Conservation (phyloP, 2,113 vertebrate species). For the Hiodon alosoides region DNA sequence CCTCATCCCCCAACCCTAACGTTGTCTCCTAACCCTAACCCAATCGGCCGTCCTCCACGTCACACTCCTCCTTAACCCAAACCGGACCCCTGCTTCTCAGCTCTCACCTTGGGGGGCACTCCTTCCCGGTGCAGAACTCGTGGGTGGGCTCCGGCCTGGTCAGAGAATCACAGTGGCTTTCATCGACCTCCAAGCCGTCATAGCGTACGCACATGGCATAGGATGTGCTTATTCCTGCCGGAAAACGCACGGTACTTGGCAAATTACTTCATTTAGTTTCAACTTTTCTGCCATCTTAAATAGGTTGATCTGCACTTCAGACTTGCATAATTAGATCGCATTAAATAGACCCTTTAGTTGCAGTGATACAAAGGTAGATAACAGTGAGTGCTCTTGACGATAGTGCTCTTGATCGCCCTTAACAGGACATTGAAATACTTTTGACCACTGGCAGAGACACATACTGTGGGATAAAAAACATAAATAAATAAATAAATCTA, state of each 20-base stretch:
- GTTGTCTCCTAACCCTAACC: too few species aligned
- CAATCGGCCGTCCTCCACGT: too few species aligned
- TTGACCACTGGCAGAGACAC: neutral
- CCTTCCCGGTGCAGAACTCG: constrained; percentile 77
- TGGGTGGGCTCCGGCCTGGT: constrained; percentile 78
- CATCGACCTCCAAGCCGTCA: constrained; percentile 76
- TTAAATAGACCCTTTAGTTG: too few species aligned
- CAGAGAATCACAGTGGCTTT: constrained; percentile 73
- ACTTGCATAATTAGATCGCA: too few species aligned
- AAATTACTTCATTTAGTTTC: too few species aligned
- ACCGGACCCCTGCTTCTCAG: neutral
- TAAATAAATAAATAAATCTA: neutral
- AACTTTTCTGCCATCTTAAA: too few species aligned
- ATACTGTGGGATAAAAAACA: neutral
- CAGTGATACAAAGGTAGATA: too few species aligned
- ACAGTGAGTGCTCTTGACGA: too few species aligned
- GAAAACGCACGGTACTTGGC: neutral
- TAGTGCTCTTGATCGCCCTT: neutral
- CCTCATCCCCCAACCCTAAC: too few species aligned
- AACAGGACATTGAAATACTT: neutral
- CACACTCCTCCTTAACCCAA: neutral
- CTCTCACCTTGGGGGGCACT: constrained; percentile 76
- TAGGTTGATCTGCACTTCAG: too few species aligned
- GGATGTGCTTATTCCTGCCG: constrained; percentile 70
- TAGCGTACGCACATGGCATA: constrained; percentile 76